Percentiles rank a stretch among this genome's conserved stretches.
Conservation (phyloP, 2,113 vertebrate species). For the Macrotis lagotis region DNA sequence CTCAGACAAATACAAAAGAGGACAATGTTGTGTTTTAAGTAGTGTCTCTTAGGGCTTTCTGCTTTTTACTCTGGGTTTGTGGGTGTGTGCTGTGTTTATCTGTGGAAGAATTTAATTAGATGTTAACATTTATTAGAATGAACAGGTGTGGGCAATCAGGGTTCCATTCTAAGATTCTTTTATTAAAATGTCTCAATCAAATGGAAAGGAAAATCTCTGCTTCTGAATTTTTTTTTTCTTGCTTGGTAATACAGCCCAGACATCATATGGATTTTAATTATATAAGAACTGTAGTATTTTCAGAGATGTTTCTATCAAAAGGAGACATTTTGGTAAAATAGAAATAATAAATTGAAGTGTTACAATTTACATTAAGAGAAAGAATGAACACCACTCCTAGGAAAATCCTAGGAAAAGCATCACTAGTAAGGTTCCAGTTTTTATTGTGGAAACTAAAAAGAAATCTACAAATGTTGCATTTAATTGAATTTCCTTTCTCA, state of each 20-base stretch:
- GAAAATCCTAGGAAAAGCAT: neutral
- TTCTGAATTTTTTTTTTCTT: constrained; percentile 38
- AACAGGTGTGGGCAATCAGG: constrained; percentile 70
- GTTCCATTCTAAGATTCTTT: constrained; percentile 56
- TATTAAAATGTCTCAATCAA: constrained; percentile 35
- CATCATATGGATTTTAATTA: constrained; percentile 68
- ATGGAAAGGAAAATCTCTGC: constrained; percentile 58
- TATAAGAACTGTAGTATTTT: constrained; percentile 55
- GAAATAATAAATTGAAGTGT: neutral
- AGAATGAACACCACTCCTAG: neutral
- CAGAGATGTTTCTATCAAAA: constrained; percentile 57
- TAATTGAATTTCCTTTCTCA: neutral
- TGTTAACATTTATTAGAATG: constrained; percentile 68
- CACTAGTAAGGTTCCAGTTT: neutral
- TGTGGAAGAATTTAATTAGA: constrained; percentile 57
- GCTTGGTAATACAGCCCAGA: neutral
- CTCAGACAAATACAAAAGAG: constrained; percentile 73
- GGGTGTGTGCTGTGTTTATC: neutral
- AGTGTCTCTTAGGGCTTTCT: constrained; percentile 60
- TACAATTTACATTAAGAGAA: neutral
- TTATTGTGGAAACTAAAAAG: neutral
- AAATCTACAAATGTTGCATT: neutral
- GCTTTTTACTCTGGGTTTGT: constrained; percentile 42
- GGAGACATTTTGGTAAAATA: neutral
- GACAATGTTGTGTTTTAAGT: constrained; percentile 64